phyloP scores from a whole-genome alignment of 2,888 invertebrate genomes.

The Gymnocheta viridis region DNA sequence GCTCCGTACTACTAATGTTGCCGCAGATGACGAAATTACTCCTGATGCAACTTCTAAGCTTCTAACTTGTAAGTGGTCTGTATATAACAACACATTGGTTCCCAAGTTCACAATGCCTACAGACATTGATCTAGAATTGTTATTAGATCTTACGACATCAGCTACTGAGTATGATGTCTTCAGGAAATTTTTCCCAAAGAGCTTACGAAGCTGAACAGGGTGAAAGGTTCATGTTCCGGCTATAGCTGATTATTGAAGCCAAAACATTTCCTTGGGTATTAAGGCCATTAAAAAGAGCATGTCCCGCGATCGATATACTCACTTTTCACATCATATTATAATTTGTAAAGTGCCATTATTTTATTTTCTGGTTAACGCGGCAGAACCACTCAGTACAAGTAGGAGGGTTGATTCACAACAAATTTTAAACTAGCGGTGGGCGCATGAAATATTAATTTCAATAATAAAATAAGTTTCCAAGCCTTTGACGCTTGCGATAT shows the following conservation, averaged over 20 bases:
- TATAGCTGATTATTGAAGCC: conserved; percentile 33
- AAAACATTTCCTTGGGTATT: conserved; percentile 21
- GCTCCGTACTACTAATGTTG: neutral
- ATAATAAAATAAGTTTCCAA: too few species aligned
- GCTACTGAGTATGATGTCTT: too few species aligned
- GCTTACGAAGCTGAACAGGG: conserved; percentile 34
- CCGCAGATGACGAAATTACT: neutral
- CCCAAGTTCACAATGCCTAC: neutral
- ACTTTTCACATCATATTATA: too few species aligned
- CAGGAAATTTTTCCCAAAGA: conserved; percentile 27
- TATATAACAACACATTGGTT: neutral
- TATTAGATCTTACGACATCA: neutral
- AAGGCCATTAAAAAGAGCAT: conserved; percentile 34
- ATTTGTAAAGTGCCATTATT: too few species aligned
- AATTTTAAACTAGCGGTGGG: too few species aligned
- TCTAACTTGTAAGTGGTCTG: neutral
- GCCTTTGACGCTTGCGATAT: too few species aligned
- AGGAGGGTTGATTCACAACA: too few species aligned
- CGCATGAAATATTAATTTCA: too few species aligned
- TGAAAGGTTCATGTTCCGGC: conserved; percentile 16
- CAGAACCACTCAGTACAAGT: too few species aligned
- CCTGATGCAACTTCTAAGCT: neutral
- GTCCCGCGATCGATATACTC: conserved; percentile 11
- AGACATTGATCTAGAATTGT: neutral
- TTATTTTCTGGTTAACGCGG: too few species aligned